Conservation (phyloP, 2,888 invertebrate genomes). For the Drosophila testacea region DNA sequence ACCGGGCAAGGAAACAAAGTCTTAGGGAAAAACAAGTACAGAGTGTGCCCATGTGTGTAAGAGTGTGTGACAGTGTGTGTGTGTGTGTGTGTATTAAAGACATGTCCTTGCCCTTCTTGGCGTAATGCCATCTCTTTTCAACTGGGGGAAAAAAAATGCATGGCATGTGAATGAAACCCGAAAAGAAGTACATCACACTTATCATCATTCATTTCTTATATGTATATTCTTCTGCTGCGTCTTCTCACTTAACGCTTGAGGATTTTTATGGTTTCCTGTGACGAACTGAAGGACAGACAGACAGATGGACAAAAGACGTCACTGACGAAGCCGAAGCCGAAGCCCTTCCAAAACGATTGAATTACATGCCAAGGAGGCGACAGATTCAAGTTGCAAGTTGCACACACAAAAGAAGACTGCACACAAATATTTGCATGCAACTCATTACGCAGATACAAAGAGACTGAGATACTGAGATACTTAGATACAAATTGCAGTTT, state of each 20-base stretch:
- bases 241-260: conserved; percentile 54
- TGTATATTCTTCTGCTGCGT: conserved; percentile 50
- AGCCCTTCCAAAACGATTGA: conserved; percentile 64
- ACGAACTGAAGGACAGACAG: conserved; percentile 46
- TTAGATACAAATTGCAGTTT: conserved; percentile 31
- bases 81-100: conserved; percentile 7
- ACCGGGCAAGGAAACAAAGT: conserved; percentile 51
- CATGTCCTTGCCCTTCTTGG: conserved; percentile 51
- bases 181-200: conserved; percentile 65
- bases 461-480: conserved; percentile 11
- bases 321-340: conserved; percentile 46
- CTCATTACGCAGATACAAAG: conserved; percentile 34
- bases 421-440: conserved; percentile 70
- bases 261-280: conserved; percentile 83
- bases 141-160: conserved; percentile 48
- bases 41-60: conserved; percentile 26
- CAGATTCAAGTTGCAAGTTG: conserved; percentile 13
- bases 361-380: conserved; percentile 56
- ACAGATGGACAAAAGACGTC: conserved; percentile 54
- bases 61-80: conserved; percentile 11
- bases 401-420: conserved; percentile 8
- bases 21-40: conserved; percentile 63
- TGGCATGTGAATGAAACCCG: conserved; percentile 77
- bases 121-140: conserved; percentile 29
- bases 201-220: conserved; percentile 75